Conservation (phyloP, 2,797 vertebrate species). For the Phoxinus dragarum region DNA sequence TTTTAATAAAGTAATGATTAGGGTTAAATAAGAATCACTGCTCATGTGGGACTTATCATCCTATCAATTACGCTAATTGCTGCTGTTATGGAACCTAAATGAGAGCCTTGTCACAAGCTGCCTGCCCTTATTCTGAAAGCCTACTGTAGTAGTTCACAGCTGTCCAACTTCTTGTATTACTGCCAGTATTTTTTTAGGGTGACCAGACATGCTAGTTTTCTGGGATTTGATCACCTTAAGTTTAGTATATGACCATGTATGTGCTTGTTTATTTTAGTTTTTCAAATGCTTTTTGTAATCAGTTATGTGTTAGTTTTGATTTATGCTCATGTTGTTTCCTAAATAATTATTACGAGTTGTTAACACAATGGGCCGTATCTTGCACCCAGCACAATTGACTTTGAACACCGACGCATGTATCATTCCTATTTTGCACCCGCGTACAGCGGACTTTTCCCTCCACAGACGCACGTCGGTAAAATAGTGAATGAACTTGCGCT, state of each 20-base stretch:
- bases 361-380: no score
- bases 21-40: slow-evolving; percentile 29
- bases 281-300: neutral
- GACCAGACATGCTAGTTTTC: neutral
- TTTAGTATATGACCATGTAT: neutral
- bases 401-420: no score
- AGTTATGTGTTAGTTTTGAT: neutral
- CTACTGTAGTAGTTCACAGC: slow-evolving; percentile 11
- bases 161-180: neutral
- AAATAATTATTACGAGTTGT: no score
- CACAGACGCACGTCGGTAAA: no score
- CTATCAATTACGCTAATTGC: slow-evolving; percentile 50
- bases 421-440: no score
- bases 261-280: neutral
- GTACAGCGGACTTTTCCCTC: no score
- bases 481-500: no score
- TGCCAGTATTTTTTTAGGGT: neutral
- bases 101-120: neutral
- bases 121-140: neutral
- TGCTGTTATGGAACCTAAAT: neutral
- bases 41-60: slow-evolving; percentile 35
- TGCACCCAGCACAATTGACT: no score
- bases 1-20: slow-evolving; percentile 48
- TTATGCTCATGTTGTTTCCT: neutral
- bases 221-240: neutral